Evolutionary conservation across 2,888 invertebrate genomes (phyloP).

Genomic region (Gnatocerus cornutus): DNA sequence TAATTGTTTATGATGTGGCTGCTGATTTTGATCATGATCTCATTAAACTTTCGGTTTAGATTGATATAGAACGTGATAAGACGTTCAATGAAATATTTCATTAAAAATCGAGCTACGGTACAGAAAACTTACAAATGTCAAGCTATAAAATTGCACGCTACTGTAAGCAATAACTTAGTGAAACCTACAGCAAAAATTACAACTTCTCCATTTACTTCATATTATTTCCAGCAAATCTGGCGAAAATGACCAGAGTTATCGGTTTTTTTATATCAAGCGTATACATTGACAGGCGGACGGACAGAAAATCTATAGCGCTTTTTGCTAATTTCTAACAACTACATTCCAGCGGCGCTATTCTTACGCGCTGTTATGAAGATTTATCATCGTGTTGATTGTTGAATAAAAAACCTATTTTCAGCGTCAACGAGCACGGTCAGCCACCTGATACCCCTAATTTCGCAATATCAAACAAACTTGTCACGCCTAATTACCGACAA

Average conservation of each 20-base stretch:
- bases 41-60: slow-evolving; percentile 8
- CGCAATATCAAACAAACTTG: neutral
- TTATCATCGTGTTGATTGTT: slow-evolving; percentile 5
- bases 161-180: slow-evolving; percentile 6
- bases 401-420: slow-evolving; percentile 5
- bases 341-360: neutral
- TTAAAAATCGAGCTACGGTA: slow-evolving; percentile 6
- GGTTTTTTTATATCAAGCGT: slow-evolving; percentile 1
- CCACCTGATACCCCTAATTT: neutral
- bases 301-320: slow-evolving; percentile 23
- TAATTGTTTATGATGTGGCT: slow-evolving; percentile 16
- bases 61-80: neutral
- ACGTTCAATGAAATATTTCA: neutral
- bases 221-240: slow-evolving; percentile 15
- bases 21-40: neutral
- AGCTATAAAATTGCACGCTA: neutral
- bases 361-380: slow-evolving; percentile 3
- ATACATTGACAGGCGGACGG: slow-evolving; percentile 22
- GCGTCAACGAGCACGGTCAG: slow-evolving; percentile 2
- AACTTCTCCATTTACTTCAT: slow-evolving; percentile 16
- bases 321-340: slow-evolving; percentile 12
- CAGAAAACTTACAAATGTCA: slow-evolving; percentile 6
- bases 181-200: slow-evolving; percentile 16
- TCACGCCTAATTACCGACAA: too few species aligned
- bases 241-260: slow-evolving; percentile 14